Base-by-base conservation (phyloP, 2,797 vertebrate species). In the Enteromius treurensis region DNA sequence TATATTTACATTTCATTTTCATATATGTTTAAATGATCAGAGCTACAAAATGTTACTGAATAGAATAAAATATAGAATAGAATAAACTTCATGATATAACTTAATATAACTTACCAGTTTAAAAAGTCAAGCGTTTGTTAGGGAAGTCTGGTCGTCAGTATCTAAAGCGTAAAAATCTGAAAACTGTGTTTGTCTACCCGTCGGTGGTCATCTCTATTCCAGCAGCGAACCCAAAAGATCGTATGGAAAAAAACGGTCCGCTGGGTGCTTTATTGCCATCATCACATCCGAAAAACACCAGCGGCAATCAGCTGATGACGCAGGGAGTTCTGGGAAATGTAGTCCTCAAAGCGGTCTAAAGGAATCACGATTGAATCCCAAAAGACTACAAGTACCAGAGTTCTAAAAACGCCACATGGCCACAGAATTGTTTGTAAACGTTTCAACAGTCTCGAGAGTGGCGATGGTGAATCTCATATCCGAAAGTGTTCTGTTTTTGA, bases 391-490 rank as follows among this genome's bases (percentile, higher is more conserved):
- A 47, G 21, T 80, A 55, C 76, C 67, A 47, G 23, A 37, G 32
- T 37, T 42, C 49, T 17, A 34, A 49, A 17, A 62, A 34, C 69
- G 76, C 84, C 87, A 87, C 87, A 82, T 87, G 87, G 87, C 84
- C 78, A 53, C 40, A 34, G 70, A 23, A 21, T 84, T 88, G 87
- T 88, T 88, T 88, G 86, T 86, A 88, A 87, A 88, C 86, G 85
- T 79, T 71, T 78, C 58, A 80, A 77, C 76, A 62, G 53, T 64
- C 58, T 21, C 7, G 26, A 21, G 32, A 67, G 53, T 60, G 42
- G 71, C n/a, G 42, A 65, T 55, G 40, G 42, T 53, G 47, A 67
- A 23, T 74, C 53, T 77, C 3, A 45, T 19, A 15, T 37, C 3
- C 10, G 21, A 70, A 26, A 71, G 19, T 3, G 17, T 53, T 53